Percentiles rank a stretch among this genome's conserved stretches.
Conservation (phyloP, 2,113 vertebrate species). For the Pomatostomus ruficeps region DNA sequence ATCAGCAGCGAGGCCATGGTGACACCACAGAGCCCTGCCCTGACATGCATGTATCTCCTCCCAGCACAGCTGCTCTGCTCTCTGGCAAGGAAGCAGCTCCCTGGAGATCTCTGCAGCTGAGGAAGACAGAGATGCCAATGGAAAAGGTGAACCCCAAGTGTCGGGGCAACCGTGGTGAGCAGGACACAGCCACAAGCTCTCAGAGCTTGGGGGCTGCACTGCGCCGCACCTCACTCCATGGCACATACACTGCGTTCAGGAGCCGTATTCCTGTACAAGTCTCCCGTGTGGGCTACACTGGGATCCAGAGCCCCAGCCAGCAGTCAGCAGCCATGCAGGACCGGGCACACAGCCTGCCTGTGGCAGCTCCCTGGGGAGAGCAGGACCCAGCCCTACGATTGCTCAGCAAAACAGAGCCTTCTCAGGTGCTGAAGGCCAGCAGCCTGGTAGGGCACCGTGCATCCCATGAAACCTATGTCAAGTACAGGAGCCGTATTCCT, state of each 20-base stretch:
- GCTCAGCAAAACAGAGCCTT: too few species aligned
- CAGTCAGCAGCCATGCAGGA: background rate
- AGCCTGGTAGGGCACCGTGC: too few species aligned
- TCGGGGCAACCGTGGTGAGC: accelerated
- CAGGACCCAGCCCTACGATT: too few species aligned
- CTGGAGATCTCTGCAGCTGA: background rate
- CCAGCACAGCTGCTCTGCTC: background rate
- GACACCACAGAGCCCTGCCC: background rate
- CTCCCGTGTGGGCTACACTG: accelerated
- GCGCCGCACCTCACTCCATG: accelerated
- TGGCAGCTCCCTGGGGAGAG: background rate
- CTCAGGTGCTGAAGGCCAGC: too few species aligned
- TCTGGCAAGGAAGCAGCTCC: background rate
- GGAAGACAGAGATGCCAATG: too few species aligned
- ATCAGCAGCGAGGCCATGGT: background rate
- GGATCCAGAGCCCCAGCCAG: background rate
- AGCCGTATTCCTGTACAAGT: accelerated
- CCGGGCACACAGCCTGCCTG: background rate
- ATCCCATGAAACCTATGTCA: too few species aligned
- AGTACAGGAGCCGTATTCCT: too few species aligned
- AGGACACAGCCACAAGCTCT: background rate
- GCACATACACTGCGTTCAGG: background rate
- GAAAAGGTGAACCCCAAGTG: accelerated
- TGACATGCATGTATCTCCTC: background rate
- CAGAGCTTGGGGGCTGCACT: background rate